Conservation (phyloP, 2,797 vertebrate genomes). For the Australoheros facetus region DNA sequence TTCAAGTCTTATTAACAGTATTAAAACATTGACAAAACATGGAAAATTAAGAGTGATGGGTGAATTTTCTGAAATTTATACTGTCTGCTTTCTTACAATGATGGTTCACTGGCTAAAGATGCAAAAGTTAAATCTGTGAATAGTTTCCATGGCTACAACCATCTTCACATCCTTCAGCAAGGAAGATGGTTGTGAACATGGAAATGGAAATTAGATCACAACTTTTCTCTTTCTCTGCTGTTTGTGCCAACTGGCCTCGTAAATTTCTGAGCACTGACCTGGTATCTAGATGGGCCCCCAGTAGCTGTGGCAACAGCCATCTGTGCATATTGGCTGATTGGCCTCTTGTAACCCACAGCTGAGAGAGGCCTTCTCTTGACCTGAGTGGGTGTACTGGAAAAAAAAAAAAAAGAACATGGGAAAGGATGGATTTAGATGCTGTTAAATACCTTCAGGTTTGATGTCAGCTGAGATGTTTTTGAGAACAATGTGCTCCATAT, state of each 20-base stretch:
- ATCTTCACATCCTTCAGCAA: conserved; percentile 7
- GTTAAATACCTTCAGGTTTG: neutral
- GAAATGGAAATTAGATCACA: neutral
- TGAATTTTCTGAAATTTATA: neutral
- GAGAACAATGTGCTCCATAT: neutral
- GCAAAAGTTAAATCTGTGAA: conserved; percentile 15
- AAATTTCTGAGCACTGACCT: conserved; percentile 79
- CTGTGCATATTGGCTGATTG: conserved; percentile 94
- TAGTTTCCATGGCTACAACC: conserved; percentile 36
- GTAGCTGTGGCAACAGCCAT: conserved; percentile 90
- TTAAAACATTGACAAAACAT: neutral
- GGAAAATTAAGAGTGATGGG: neutral
- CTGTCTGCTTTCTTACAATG: neutral
- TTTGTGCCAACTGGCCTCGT: conserved; percentile 8
- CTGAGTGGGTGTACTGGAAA: conserved; percentile 79
- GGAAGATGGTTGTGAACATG: neutral
- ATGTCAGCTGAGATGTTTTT: neutral
- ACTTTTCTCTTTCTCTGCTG: conserved; percentile 7
- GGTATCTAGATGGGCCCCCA: conserved; percentile 89
- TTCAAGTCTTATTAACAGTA: neutral
- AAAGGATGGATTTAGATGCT: conserved; percentile 8
- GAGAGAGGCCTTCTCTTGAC: conserved; percentile 91
- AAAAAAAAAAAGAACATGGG: neutral
- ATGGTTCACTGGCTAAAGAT: conserved; percentile 7
- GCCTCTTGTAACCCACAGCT: conserved; percentile 94